These are phyloP conservation scores for Callipepla squamata DNA, from an alignment of 2,113 vertebrate species.

Conservation along the genomic window DNA sequence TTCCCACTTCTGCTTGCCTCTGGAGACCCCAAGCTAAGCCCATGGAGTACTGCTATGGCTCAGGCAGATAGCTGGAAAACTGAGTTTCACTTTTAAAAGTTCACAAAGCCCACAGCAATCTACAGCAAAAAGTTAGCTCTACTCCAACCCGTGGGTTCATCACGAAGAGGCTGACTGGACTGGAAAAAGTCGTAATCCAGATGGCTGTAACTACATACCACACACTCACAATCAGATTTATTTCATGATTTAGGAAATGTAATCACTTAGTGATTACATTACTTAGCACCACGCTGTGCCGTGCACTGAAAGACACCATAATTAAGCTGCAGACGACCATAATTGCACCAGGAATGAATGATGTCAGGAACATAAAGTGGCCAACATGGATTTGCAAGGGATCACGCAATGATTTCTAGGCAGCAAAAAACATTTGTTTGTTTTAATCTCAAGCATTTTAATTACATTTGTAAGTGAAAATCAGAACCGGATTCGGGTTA, in stretches of 20 bases:
- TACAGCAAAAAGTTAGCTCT: background rate
- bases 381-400: background rate
- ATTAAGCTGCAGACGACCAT: background rate
- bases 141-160: background rate
- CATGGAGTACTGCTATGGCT: background rate
- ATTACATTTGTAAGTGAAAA: background rate
- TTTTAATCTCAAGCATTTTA: background rate
- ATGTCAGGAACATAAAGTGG: background rate
- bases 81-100: background rate
- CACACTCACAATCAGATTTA: background rate
- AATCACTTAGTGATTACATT: background rate
- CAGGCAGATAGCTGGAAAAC: background rate
- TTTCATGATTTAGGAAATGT: conserved; percentile 23
- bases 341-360: background rate
- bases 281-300: background rate
- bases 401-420: background rate
- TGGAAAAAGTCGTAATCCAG: background rate
- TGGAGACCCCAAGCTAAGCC: background rate
- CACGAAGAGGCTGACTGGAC: background rate
- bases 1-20: background rate
- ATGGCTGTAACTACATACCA: background rate
- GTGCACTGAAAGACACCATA: background rate
- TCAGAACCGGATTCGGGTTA: background rate
- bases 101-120: background rate
- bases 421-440: background rate